Evolutionary conservation across 2,113 vertebrate genomes (phyloP).

Genomic region (Aptenodytes patagonicus): DNA sequence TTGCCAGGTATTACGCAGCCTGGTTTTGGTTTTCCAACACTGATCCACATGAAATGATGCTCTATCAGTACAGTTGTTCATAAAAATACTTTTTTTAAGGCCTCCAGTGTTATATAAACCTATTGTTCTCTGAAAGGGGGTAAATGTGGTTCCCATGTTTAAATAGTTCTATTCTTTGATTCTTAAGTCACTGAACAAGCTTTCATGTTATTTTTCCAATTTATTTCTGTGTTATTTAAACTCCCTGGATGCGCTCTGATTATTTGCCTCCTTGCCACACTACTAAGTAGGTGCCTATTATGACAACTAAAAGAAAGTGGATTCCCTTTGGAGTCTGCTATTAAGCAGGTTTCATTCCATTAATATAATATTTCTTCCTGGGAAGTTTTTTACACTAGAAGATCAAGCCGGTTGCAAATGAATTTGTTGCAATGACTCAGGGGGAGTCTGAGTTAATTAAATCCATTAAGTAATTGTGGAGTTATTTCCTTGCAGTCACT

Average conservation of each 20-base stretch:
- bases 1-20: not conserved
- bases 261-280: slow-evolving; percentile 1
- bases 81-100: not conserved
- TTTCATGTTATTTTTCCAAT: not conserved
- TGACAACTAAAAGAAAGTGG: slow-evolving; percentile 14
- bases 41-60: not conserved
- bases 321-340: slow-evolving; percentile 60
- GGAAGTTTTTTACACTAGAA: not conserved
- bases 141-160: not conserved
- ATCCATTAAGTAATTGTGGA: slow-evolving; percentile 40
- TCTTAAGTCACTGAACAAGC: not conserved
- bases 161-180: not conserved
- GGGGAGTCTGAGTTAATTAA: slow-evolving; percentile 58
- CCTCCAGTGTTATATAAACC: not conserved
- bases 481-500: slow-evolving; percentile 42
- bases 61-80: not conserved
- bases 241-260: slow-evolving; percentile 4
- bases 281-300: slow-evolving; percentile 18
- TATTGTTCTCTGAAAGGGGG: not conserved
- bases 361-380: slow-evolving; percentile 48
- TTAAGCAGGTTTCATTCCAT: slow-evolving; percentile 49
- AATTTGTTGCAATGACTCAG: slow-evolving; percentile 44
- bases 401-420: slow-evolving; percentile 49
- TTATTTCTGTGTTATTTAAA: not conserved
- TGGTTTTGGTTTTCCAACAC: not conserved